These are phyloP conservation scores for Lepidurus apus DNA, from an alignment of 1,140 invertebrate genomes.

Conservation along the genomic window DNA sequence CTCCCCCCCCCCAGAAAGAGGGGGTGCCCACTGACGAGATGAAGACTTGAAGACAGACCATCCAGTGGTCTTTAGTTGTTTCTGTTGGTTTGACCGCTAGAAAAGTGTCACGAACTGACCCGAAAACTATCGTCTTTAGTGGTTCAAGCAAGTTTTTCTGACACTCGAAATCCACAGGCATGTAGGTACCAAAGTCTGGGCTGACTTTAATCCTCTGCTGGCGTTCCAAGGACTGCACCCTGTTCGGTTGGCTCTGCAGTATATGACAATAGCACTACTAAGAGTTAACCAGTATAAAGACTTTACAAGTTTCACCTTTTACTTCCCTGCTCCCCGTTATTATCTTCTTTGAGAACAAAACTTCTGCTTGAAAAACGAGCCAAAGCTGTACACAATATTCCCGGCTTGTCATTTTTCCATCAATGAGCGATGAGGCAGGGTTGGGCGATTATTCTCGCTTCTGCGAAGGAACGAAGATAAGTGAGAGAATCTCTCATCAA, in stretches of 20 bases:
- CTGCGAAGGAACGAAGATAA: background rate
- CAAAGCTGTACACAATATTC: no score
- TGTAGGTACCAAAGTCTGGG: background rate
- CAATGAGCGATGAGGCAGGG: background rate
- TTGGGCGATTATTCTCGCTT: background rate
- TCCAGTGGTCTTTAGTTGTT: background rate
- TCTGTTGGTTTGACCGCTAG: background rate
- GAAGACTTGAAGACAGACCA: background rate
- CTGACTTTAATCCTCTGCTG: background rate
- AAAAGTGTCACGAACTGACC: background rate
- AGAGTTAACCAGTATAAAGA: no score
- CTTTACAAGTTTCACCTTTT: no score
- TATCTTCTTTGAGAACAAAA: no score
- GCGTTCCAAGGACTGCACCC: background rate
- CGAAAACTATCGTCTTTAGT: constrained; percentile 3
- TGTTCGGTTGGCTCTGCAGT: no score
- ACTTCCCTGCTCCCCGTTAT: no score
- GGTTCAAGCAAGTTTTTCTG: background rate
- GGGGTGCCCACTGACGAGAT: background rate
- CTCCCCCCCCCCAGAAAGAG: background rate
- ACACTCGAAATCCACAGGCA: background rate
- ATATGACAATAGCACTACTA: no score
- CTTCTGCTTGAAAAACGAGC: no score
- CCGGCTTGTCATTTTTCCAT: no score
- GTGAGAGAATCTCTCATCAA: background rate